Conservation (phyloP, 37 sponge, comb jelly and placozoan genomes). For the Oopsacas minuta region DNA sequence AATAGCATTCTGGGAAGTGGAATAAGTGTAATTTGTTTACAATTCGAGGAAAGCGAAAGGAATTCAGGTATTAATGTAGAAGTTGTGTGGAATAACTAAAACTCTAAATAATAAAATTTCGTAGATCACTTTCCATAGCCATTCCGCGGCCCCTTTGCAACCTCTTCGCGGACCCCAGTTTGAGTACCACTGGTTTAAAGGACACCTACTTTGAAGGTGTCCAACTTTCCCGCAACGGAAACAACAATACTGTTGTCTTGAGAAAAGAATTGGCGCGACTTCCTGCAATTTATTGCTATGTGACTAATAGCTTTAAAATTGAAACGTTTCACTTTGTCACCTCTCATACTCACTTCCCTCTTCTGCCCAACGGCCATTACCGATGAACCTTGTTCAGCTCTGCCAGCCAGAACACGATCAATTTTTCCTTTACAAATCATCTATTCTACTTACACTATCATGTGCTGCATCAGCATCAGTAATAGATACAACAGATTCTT, state of each 20-base stretch:
- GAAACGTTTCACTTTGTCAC: neutral
- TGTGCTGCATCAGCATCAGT: neutral
- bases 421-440: neutral
- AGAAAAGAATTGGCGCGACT: too few species aligned
- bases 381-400: neutral
- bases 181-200: too few species aligned
- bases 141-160: too few species aligned
- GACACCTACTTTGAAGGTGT: neutral
- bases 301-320: neutral
- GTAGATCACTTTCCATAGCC: too few species aligned
- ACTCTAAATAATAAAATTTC: too few species aligned
- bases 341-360: neutral
- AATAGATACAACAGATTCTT: neutral
- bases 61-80: too few species aligned
- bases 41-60: too few species aligned
- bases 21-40: too few species aligned
- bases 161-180: too few species aligned
- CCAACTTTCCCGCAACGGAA: neutral
- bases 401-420: neutral
- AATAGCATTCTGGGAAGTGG: too few species aligned
- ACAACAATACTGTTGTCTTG: too few species aligned
- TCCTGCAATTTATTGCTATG: neutral
- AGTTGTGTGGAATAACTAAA: too few species aligned
- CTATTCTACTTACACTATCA: neutral
- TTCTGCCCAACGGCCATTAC: neutral